These are phyloP conservation scores for Furcula furcula DNA, from an alignment of 2,888 invertebrate genomes.

Conservation along the genomic window DNA sequence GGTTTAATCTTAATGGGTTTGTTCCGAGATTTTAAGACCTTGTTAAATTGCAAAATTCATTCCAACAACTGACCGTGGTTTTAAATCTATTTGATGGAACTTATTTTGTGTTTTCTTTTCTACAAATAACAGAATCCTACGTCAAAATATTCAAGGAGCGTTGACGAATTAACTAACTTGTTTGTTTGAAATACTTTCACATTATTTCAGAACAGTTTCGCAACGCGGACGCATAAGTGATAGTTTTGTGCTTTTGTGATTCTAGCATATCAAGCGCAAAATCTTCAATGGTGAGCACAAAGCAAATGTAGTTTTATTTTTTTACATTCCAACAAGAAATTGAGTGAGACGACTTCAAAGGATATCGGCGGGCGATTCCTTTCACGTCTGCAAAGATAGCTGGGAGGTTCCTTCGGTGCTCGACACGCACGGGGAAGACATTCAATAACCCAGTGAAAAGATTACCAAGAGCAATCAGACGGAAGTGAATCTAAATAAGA, in stretches of 20 bases:
- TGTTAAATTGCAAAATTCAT: no score
- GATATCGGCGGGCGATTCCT: constrained; percentile 54
- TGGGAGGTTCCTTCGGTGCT: constrained; percentile 52
- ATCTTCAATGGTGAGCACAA: constrained; percentile 31
- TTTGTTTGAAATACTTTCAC: no score
- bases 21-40: no score
- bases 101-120: no score
- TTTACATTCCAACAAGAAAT: constrained; percentile 46
- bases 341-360: constrained; percentile 52
- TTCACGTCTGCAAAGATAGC: constrained; percentile 47
- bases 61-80: no score
- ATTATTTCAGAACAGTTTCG: no score
- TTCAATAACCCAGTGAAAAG: constrained; percentile 81
- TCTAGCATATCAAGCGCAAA: constrained; percentile 26
- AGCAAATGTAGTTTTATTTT: constrained; percentile 48
- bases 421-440: constrained; percentile 77
- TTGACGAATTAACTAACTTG: no score
- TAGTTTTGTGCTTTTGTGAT: constrained; percentile 1
- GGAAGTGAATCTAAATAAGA: constrained; percentile 83
- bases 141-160: no score
- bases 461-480: constrained; percentile 82
- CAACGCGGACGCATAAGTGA: no score
- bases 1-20: no score
- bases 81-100: no score
- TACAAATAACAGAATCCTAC: no score